phyloP scores from a whole-genome alignment of 2,113 vertebrate genomes.

The Gracilinanus agilis region DNA sequence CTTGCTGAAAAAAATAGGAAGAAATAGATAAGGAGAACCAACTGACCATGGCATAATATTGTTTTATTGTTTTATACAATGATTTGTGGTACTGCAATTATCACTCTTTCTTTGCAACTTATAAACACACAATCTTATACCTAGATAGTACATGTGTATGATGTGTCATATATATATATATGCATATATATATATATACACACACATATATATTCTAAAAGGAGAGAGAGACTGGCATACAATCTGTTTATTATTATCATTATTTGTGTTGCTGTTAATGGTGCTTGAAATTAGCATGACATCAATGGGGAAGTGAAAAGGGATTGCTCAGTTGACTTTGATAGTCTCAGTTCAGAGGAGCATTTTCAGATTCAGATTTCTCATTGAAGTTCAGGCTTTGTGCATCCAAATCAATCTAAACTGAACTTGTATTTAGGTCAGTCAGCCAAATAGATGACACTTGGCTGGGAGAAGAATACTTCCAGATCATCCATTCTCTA shows the following conservation, averaged over 20 bases:
- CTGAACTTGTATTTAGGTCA: neutral
- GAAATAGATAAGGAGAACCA: neutral
- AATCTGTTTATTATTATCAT: neutral
- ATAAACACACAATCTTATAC: no score
- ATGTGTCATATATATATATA: no score
- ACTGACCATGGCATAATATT: neutral
- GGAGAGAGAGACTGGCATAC: neutral
- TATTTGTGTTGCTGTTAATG: neutral
- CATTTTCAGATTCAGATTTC: neutral
- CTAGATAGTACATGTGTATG: no score
- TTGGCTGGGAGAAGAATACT: neutral
- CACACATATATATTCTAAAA: slow-evolving; percentile 1
- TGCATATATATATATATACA: no score
- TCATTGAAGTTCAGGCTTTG: neutral
- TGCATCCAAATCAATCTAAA: neutral
- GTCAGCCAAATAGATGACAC: neutral
- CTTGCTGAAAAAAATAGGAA: neutral
- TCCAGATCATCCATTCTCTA: no score
- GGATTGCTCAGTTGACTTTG: neutral
- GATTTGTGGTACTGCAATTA: no score
- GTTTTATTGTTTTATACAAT: neutral
- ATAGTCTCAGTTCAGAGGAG: neutral
- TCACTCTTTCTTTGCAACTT: no score
- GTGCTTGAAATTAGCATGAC: slow-evolving; percentile 39
- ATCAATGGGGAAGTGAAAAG: slow-evolving; percentile 13